Base-by-base conservation (phyloP, 2,888 invertebrate species). In the Drosophila acutilabella region DNA sequence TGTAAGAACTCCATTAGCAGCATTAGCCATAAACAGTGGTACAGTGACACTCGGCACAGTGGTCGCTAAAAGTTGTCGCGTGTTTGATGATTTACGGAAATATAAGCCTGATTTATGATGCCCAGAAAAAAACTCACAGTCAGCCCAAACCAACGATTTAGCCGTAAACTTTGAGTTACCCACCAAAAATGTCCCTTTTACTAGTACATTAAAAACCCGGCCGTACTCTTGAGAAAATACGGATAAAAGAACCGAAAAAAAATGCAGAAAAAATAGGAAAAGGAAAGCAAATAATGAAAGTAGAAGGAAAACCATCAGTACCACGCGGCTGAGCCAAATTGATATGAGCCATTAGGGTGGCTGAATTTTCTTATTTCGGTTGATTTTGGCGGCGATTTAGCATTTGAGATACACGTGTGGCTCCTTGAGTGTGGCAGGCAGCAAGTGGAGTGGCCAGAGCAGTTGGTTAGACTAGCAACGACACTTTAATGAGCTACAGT, bases 21-120 rank as follows among this genome's bases (percentile, higher is more conserved):
- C 80, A 78, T 71, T 75, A 80, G 75, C 78, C 54, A 60, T 54
- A 70, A 74, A 64, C 71, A 77, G 30, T 30, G 8, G 30, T 30
- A 30, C 30, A 30, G 30, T 30, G 30, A 30, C 64, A n/a, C 33
- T 61, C 47, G 50, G 48, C 36, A 54, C 65, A 53, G 51, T 60
- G 44, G 60, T 26, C 59, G 45, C 64, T 59, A 69, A 75, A 83
- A 83, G 73, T 76, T 79, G 82, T 80, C 82, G 68, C 71, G 64
- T 78, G 71, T 67, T 86, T 84, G 89, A 89, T 91, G 90, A 90
- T 89, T 90, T 89, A 89, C 75, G 80, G 84, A 88, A 89, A 90
- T 87, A 80, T 90, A 90, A 91, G 89, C 89, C 80, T 89, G 90
- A 90, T 90, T 88, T 90, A 90, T 91, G 89, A 83, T 82, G 80